These are phyloP conservation scores for Podarcis lilfordi DNA, from an alignment of 2,797 vertebrate species.

Conservation along the genomic window DNA sequence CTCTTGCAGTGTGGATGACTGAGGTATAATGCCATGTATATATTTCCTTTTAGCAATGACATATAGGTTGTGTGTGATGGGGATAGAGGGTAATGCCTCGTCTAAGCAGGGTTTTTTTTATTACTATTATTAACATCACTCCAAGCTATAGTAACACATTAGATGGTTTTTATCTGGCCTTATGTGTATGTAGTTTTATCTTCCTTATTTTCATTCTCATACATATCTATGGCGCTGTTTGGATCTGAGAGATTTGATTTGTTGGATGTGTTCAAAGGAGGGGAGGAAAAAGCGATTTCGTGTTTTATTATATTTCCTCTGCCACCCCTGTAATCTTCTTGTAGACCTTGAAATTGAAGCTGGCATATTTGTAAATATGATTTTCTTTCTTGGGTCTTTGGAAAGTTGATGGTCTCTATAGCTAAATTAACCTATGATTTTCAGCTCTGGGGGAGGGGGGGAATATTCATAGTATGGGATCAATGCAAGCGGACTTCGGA, in stretches of 20 bases:
- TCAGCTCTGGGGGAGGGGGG: constrained; percentile 5
- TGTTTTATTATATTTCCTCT: constrained; percentile 59
- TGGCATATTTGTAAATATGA: constrained; percentile 61
- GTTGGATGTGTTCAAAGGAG: constrained; percentile 48
- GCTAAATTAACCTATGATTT: constrained; percentile 63
- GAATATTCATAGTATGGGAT: constrained; percentile 26
- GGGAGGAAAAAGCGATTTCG: constrained; percentile 36
- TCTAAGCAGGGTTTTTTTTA: constrained; percentile 11
- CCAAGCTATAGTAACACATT: constrained; percentile 55
- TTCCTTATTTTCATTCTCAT: constrained; percentile 63
- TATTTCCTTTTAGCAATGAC: constrained; percentile 45
- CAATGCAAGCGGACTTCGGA: constrained; percentile 40
- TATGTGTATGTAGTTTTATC: constrained; percentile 51
- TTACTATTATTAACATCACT: constrained; percentile 35
- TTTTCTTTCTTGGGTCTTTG: constrained; percentile 63
- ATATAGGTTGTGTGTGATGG: constrained; percentile 51
- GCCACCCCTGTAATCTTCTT: constrained; percentile 44
- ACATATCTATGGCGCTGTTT: constrained; percentile 45
- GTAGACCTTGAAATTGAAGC: constrained; percentile 69
- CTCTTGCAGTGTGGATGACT: background rate
- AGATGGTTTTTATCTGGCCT: constrained; percentile 61
- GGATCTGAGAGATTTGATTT: constrained; percentile 66
- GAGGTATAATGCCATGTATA: constrained; percentile 34
- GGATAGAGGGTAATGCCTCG: constrained; percentile 53
- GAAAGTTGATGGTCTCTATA: constrained; percentile 61